Evolutionary conservation across 1,140 invertebrate genomes (phyloP), one percentile per base, ranked within the genome.

Genomic region (Heterodera schachtii): DNA sequence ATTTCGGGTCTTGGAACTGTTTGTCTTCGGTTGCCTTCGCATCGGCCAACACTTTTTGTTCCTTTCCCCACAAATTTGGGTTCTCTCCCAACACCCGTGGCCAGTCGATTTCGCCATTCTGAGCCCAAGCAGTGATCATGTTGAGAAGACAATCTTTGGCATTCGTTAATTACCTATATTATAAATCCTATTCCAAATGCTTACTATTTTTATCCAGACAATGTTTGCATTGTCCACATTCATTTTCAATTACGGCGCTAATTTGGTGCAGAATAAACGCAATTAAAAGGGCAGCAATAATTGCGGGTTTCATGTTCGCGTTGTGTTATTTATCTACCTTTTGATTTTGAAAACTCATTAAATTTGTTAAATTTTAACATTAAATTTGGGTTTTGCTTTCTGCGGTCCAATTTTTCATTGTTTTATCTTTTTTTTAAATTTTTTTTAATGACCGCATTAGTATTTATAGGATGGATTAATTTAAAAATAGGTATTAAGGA

Each of bases 41-140:
- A 64, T 64, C 57, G 57, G 57, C 57, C 57, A 64, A 64, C 57
- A 64, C 57, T 64, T 64, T 64, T 64, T 64, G 57, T 19, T 64
- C 5, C 19, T 64, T 64, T 16, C 19, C 57, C 57, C 57, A 64
- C 57, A 64, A 64, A 64, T 64, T 64, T 19, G 57, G 57, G 19
- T 64, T 64, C 57, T 64, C 57, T 64, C 19, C 57, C 57, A 19
- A 64, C 57, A 64, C 57, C 57, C 57, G 57, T 64, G 13, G 57
- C 57, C 57, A 64, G 13, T 64, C 57, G 3, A 64, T 19, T 19
- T 19, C 11, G 57, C 57, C 57, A 64, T 64, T 64, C 2, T 64
- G 13, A 5, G 57, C 8, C 57, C 57, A 64, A 19, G 19, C 57
- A 4, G 57, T 64, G 57, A 64, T 64, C 57, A 64, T 19, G 5